These are phyloP conservation scores for Lasiurus cinereus DNA, from an alignment of 2,113 vertebrate species.

Conservation along the genomic window DNA sequence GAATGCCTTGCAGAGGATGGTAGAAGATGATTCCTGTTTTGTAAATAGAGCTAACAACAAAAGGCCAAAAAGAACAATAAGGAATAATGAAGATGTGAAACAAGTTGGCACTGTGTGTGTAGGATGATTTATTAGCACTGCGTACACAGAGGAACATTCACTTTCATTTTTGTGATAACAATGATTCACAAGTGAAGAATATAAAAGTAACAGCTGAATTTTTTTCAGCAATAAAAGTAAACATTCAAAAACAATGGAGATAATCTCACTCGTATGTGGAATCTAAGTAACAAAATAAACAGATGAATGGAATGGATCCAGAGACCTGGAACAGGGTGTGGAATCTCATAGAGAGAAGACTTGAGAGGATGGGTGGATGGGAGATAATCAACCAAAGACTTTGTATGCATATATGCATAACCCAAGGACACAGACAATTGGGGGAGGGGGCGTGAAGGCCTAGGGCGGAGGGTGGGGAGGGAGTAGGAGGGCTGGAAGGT, in stretches of 20 bases:
- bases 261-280: too few species aligned
- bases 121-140: not conserved
- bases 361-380: too few species aligned
- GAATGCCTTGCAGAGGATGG: not conserved
- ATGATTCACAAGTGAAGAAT: not conserved
- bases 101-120: not conserved
- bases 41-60: not conserved
- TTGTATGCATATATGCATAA: too few species aligned
- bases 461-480: too few species aligned
- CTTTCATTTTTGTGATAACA: not conserved
- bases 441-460: too few species aligned
- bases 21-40: not conserved
- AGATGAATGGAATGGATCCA: too few species aligned
- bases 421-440: too few species aligned
- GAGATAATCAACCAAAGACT: too few species aligned
- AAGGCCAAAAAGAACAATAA: not conserved
- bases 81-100: not conserved
- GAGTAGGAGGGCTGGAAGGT: too few species aligned
- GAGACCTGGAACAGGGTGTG: too few species aligned
- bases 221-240: not conserved
- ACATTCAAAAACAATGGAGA: not conserved
- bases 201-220: not conserved
- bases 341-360: too few species aligned
- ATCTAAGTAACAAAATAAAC: too few species aligned
- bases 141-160: not conserved